Evolutionary conservation across 2,888 invertebrate genomes (phyloP), one percentile per base, ranked within the genome.

Genomic region (Ormyrus pomaceus): DNA sequence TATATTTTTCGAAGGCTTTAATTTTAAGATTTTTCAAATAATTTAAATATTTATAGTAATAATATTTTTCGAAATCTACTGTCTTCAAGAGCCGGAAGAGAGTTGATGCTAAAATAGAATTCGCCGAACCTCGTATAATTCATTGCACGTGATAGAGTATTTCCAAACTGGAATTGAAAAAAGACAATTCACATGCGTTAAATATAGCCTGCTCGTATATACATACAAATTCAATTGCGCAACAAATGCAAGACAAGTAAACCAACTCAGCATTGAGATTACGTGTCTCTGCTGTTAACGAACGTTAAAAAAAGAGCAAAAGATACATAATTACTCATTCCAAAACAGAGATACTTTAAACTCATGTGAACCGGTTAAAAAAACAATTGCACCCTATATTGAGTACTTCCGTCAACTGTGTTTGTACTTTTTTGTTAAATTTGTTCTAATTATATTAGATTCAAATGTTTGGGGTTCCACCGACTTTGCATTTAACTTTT

Each of bases 241-340:
- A 72, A 72, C 53, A 53, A 61, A 45, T 19, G 53, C 53, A 69
- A 51, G 7, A 64, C 73, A 19, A 56, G 55, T 48, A 34, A 46
- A 73, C 50, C 10, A 7, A 51, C n/a, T 69, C 59, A 66, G 58
- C 74, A 75, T 66, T 75, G 66, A 66, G 59, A 66, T 75, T 75
- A 59, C 66, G 53, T 75, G 51, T 58, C 34, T 55, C 19, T n/a
- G 11, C 9, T 7, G 13, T 19, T n/a, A 68, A 59, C 34, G 51
- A 19, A 65, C n/a, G 58, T 51, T 34, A 48, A 75, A 68, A 59
- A 66, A 58, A 51, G 6, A 66, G 2, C 10, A 50, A 56, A 45
- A 61, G 9, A 1, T 19, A 64, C n/a, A 50, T 53, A 62, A 61
- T 70, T 19, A 51, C 19, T 34, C 6, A 11, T 73, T 55, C 50